Evolutionary conservation across 2,797 vertebrate genomes (phyloP), one percentile per base, ranked within the genome.

Genomic region (Enteromius mattozi): DNA sequence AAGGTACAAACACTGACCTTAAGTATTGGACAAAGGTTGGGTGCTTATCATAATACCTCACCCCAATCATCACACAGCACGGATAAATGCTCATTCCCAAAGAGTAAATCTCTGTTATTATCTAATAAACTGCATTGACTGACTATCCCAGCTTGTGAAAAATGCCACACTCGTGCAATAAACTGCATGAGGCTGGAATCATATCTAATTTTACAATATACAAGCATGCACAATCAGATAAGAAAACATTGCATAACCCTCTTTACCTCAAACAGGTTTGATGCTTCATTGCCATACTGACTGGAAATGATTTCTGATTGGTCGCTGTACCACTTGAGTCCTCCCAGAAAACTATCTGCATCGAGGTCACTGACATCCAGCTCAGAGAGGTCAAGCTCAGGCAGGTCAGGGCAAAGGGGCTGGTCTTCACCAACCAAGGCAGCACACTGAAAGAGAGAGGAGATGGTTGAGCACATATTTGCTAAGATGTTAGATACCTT

Each of bases 311-410:
- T 97, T 95, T 99, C 98, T 76, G 98, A 98, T 96, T 99, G 98
- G 96, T 99, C 98, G 4, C 96, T 99, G 96, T 99, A 99, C 98
- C 98, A 99, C 94, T 99, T 99, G 94, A 99, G 97, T 92, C 98
- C 98, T 63, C 97, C 98, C 91, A 99, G 94, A 93, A 99, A 99
- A 92, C 96, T 97, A 94, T 99, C 98, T 0, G 98, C 96, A n/a
- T 99, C 97, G 93, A 99, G 96, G 94, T 99, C 98, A 0, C 98
- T 99, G 93, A 99, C 98, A 90, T 99, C 98, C 90, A 99, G 96
- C 96, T 99, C 98, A 45, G 98, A 99, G 87, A 99, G 98, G 94
- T 99, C 98, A 86, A 99, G 98, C 95, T 99, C 98, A 69, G 98
- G 98, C 91, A 99, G 96, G 94, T 99, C 98, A 75, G 98, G 97